Base-by-base conservation (phyloP, 2,113 vertebrate genomes). In the Hippocampus barbouri region DNA sequence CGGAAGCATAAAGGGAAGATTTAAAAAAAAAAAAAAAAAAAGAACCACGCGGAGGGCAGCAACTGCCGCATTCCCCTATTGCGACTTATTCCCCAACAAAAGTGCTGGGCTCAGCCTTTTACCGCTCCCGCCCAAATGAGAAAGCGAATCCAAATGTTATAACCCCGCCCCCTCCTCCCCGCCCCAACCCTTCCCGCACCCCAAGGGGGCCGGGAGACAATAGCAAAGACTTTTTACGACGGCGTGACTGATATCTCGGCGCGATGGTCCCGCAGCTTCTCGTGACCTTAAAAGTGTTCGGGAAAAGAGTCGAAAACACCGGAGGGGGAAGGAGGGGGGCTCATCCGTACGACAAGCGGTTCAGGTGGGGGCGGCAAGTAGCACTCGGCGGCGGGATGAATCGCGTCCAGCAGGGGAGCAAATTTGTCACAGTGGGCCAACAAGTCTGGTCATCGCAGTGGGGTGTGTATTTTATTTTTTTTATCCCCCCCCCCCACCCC, bases 371-470 rank as follows among this genome's bases (percentile, higher is more conserved):
- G 68, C 62, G 62, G 68, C 69, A 75, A 69, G 30, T 78, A 63
- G 5, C 73, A 56, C 69, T 73, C 82, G 56, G 68, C 65, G 15
- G 45, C 62, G 63, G 84, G 85, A 91, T 87, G 69, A 89, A 90
- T 88, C 77, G 43, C 74, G 76, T 69, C 59, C 30, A 71, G 83
- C 8, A 14, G 61, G 62, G 38, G 40, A 47, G 76, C 77, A 71
- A 70, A 83, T 90, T 83, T 81, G 86, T 89, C 88, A 87, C 79
- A 70, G 77, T 51, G 82, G 80, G 69, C 73, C 75, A 14, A 54
- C 78, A 77, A 66, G 78, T 84, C 75, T 77, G 83, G 81, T 83
- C 83, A 79, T 86, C 74, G 66, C 79, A 74, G 77, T 72, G 21
- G 57, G 40, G n/a, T n/a, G n/a, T 38, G 34, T 38, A 38, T 38